Percentiles rank a stretch among this genome's conserved stretches.
These are phyloP conservation scores for Lypha dubia DNA, from an alignment of 2,888 invertebrate species.

Conservation along the genomic window DNA sequence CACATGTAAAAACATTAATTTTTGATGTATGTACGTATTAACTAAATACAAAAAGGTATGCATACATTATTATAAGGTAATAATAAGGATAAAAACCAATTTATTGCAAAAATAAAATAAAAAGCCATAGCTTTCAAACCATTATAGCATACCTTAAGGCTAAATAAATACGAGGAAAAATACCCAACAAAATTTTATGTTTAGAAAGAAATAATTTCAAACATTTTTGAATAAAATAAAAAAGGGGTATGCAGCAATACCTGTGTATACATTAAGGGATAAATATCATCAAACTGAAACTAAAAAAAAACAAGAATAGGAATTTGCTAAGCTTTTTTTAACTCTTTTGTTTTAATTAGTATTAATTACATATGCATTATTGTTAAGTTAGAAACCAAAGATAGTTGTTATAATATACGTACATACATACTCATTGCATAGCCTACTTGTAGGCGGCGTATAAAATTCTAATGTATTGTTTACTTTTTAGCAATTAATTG, in stretches of 20 bases:
- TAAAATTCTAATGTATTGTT: constrained; percentile 66
- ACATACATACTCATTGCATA: constrained; percentile 15
- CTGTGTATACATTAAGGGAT: neutral
- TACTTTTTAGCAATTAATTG: constrained; percentile 72
- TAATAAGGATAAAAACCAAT: constrained; percentile 78
- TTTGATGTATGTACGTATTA: constrained; percentile 77
- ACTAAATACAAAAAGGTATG: constrained; percentile 74
- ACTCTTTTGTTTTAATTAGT: constrained; percentile 76
- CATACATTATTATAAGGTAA: constrained; percentile 76
- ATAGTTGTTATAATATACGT: constrained; percentile 48
- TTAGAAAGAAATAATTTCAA: constrained; percentile 7
- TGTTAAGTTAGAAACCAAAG: constrained; percentile 62
- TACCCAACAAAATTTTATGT: neutral
- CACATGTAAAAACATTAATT: constrained; percentile 78
- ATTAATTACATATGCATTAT: constrained; percentile 79
- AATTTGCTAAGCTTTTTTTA: neutral
- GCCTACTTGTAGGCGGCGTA: constrained; percentile 51
- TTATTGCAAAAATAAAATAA: constrained; percentile 27
- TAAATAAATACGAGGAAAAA: constrained; percentile 29
- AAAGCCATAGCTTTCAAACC: constrained; percentile 10
- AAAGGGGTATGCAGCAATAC: neutral
- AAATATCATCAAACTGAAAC: constrained; percentile 3
- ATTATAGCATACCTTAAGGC: constrained; percentile 54
- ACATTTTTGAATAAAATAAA: constrained; percentile 4
- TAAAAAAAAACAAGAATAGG: constrained; percentile 1